A percentile compares a stretch with the other conserved stretches of the same genome.
phyloP scores from a whole-genome alignment of 1,140 invertebrate species.

The Drosophila arawakana region DNA sequence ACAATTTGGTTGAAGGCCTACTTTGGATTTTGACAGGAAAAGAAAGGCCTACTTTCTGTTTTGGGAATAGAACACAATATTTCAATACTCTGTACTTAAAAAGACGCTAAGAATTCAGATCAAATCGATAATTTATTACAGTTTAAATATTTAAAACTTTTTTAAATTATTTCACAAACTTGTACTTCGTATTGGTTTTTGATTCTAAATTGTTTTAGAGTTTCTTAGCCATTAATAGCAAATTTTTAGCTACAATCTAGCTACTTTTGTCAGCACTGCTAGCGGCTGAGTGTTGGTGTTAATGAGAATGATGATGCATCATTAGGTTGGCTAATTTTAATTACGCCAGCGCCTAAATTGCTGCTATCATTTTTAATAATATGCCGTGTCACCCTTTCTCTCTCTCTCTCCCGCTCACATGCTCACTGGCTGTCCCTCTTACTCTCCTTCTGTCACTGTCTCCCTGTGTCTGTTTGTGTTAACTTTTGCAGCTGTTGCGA shows the following conservation, averaged over 20 bases:
- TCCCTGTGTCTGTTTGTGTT: conserved; percentile 58
- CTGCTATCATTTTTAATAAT: conserved; percentile 82
- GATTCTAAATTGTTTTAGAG: no score
- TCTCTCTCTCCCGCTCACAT: conserved; percentile 22
- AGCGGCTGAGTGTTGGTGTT: conserved; percentile 24
- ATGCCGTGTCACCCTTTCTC: conserved; percentile 50
- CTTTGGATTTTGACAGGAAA: no score
- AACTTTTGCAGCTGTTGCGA: conserved; percentile 74
- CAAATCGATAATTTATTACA: no score
- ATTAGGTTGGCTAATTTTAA: conserved; percentile 82
- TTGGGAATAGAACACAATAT: no score
- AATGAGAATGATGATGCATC: conserved; percentile 73
- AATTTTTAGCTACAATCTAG: not conserved
- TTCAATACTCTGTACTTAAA: no score
- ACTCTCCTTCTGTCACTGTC: conserved; percentile 27
- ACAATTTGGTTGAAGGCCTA: no score
- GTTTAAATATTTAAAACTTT: no score
- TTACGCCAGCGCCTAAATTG: conserved; percentile 76
- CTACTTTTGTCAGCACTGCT: not conserved
- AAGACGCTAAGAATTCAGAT: no score
- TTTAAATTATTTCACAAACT: no score
- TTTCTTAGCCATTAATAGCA: no score
- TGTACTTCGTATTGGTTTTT: no score
- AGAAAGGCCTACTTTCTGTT: no score
- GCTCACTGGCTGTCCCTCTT: conserved; percentile 20